Conservation (phyloP, 1,140 invertebrate species). For the Neoseiulus cucumeris region DNA sequence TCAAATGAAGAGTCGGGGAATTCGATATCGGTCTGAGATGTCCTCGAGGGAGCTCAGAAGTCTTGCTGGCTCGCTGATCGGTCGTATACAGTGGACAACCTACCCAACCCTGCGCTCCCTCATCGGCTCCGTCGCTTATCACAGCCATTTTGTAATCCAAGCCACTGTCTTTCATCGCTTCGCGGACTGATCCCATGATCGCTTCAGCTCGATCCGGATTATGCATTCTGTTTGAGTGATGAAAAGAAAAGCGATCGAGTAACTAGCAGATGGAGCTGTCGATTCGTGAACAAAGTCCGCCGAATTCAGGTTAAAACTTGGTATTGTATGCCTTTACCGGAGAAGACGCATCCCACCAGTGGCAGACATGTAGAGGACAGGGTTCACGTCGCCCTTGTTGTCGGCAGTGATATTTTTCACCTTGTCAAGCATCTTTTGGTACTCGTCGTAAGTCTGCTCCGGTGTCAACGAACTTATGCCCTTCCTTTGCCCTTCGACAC, state of each 20-base stretch:
- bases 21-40: neutral
- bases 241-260: neutral
- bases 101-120: neutral
- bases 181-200: slow-evolving; percentile 20
- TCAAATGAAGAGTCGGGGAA: too few relatives aligned
- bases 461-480: too few relatives aligned
- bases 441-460: too few relatives aligned
- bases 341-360: slow-evolving; percentile 36
- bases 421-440: slow-evolving; percentile 22
- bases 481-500: too few relatives aligned
- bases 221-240: slow-evolving; percentile 16
- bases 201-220: slow-evolving; percentile 14
- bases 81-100: neutral
- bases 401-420: slow-evolving; percentile 23
- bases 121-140: neutral
- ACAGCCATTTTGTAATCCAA: slow-evolving; percentile 27
- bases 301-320: too few relatives aligned
- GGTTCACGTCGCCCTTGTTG: slow-evolving; percentile 20
- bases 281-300: too few relatives aligned
- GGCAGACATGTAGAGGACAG: slow-evolving; percentile 31
- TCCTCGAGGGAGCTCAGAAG: too few relatives aligned
- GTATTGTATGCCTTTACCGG: slow-evolving; percentile 23
- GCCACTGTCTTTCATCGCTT: slow-evolving; percentile 29
- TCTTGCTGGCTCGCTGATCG: too few relatives aligned
- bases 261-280: too few relatives aligned